Conservation (phyloP, 1,140 invertebrate species). For the Cheumatopsyche charites region DNA sequence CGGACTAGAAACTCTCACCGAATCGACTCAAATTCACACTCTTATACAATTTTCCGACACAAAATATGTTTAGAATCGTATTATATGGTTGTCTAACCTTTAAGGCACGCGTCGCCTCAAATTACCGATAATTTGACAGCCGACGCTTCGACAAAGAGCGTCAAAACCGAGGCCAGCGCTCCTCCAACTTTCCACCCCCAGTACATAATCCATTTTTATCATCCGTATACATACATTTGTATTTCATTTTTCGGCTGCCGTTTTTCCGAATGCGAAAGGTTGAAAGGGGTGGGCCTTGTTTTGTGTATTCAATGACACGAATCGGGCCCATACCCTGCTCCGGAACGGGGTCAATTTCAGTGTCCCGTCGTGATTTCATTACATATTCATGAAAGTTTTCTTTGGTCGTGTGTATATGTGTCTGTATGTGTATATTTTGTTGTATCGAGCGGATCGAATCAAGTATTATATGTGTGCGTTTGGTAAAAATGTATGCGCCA, state of each 20-base stretch:
- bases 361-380: constrained; percentile 21
- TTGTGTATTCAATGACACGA: constrained; percentile 16
- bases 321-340: not conserved
- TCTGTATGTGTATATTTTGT: no score
- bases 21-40: no score
- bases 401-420: not conserved
- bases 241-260: no score
- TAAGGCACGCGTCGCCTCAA: not conserved
- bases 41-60: no score
- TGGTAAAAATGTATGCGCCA: no score
- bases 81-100: constrained; percentile 1
- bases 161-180: not conserved
- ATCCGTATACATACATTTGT: not conserved
- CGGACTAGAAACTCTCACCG: no score
- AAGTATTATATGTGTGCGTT: no score
- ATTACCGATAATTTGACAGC: constrained; percentile 20
- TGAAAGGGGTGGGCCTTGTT: not conserved
- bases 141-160: constrained; percentile 2
- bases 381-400: constrained; percentile 23
- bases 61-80: no score
- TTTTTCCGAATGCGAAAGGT: no score
- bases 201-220: not conserved
- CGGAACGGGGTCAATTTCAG: constrained; percentile 12
- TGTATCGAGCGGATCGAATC: no score
- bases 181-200: not conserved